Percentiles rank a stretch among this genome's conserved stretches.
Evolutionary conservation across 92 coral and sea anemone species (phyloP).

Genomic region (Bergia sp.): DNA sequence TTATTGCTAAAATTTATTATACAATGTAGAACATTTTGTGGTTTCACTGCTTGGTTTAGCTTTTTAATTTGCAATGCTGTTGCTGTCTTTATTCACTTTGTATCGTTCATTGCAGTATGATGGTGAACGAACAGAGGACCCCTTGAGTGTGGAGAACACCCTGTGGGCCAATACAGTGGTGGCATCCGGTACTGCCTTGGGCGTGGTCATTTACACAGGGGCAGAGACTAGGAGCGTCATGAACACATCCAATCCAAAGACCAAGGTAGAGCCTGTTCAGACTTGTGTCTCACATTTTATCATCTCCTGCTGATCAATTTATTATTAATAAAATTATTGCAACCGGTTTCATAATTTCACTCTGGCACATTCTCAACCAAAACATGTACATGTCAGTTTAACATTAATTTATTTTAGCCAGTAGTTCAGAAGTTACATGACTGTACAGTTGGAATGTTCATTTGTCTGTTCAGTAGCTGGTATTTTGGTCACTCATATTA

Average conservation of each 20-base stretch:
- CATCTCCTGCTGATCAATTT: neutral
- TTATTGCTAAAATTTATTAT: too few relatives aligned
- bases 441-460: too few relatives aligned
- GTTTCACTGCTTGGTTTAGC: too few relatives aligned
- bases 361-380: too few relatives aligned
- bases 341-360: too few relatives aligned
- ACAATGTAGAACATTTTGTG: too few relatives aligned
- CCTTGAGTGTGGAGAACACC: constrained; percentile 92
- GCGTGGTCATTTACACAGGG: constrained; percentile 93
- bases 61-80: neutral
- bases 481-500: too few relatives aligned
- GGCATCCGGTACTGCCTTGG: constrained; percentile 97
- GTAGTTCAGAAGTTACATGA: too few relatives aligned
- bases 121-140: constrained; percentile 89
- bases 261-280: constrained; percentile 64
- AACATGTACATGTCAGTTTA: too few relatives aligned
- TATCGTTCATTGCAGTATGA: constrained; percentile 67
- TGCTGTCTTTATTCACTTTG: neutral
- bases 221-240: constrained; percentile 96
- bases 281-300: neutral
- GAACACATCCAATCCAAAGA: constrained; percentile 91
- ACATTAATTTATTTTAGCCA: too few relatives aligned
- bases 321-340: neutral
- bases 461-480: too few relatives aligned
- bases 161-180: constrained; percentile 98